Evolutionary conservation across 1,140 invertebrate species (phyloP), one percentile per base, ranked within the genome.

Genomic region (Anastrepha obliqua): DNA sequence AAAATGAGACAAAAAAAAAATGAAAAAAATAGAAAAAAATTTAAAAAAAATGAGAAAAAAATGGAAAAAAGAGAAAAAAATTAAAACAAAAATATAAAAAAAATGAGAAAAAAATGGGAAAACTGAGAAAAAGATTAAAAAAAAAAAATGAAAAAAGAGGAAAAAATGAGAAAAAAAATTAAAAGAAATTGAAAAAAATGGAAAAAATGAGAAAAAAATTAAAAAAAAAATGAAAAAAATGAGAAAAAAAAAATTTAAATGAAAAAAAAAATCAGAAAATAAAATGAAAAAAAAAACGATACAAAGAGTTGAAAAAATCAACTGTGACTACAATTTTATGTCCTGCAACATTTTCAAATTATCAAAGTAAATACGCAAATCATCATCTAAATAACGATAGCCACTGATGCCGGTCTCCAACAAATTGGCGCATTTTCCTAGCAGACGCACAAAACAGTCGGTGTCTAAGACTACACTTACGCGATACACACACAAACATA

Each of bases 371-470:
- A 89, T 88, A 78, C 92, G 92, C 86, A 93, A 89, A 89, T 93
- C 92, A 42, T 90, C 87, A 58, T 93, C 92, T 88, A 93, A 88
- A 85, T 93, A 93, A 85, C 89, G 91, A 89, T 93, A 93, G 88
- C 90, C 90, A 86, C 90, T 89, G 85, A 93, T 93, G 86, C 89
- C 89, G 55, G 91, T 91, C 88, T 92, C 89, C 15, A 93, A 88
- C 44, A 93, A 74, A 67, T 90, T 88, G 86, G 88, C 90, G 87
- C 92, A 92, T 87, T 91, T 89, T 47, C 92, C 92, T 87, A 93
- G 85, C 20, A 93, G 89, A 81, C 92, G 91, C 74, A 92, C 92
- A 90, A 93, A 93, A 90, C 92, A 93, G 86, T 91, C 88, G 29
- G 90, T 89, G 88, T 93, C 92, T 88, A 93, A 86, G 87, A 91